A percentile compares a stretch with the other conserved stretches of the same genome.
These are phyloP conservation scores for Eupithecia tripunctaria DNA, from an alignment of 2,888 invertebrate species.

Conservation along the genomic window DNA sequence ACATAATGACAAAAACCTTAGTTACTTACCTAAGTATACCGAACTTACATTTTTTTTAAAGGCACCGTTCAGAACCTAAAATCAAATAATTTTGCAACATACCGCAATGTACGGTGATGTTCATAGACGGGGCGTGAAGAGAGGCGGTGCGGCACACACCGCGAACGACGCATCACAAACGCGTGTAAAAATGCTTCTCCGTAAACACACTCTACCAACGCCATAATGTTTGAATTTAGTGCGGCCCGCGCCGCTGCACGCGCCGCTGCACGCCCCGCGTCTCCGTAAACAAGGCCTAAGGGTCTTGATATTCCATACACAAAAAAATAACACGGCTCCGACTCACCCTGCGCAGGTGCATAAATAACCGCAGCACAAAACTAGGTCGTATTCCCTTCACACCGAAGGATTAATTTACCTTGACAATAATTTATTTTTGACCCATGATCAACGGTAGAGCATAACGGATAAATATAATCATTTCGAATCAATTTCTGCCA, in stretches of 20 bases:
- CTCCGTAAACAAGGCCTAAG: no score
- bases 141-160: no score
- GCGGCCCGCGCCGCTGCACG: no score
- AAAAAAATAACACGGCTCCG: background rate
- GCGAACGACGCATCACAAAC: no score
- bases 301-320: background rate
- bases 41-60: background rate
- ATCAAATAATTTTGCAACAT: background rate
- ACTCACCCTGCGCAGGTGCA: constrained; percentile 7
- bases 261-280: no score
- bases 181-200: no score
- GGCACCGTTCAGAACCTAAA: background rate
- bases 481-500: constrained; percentile 8
- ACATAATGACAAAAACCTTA: no score
- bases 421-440: background rate
- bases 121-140: no score
- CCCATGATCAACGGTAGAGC: background rate
- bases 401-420: constrained; percentile 1
- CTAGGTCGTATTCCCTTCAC: background rate
- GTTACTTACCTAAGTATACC: no score
- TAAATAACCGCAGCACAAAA: background rate
- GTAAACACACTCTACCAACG: no score
- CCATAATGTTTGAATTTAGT: no score
- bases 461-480: constrained; percentile 10
- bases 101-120: no score